Percentiles rank a stretch among this genome's conserved stretches.
Evolutionary conservation across 1,140 invertebrate genomes (phyloP).

Genomic region (Bombus breviceps): DNA sequence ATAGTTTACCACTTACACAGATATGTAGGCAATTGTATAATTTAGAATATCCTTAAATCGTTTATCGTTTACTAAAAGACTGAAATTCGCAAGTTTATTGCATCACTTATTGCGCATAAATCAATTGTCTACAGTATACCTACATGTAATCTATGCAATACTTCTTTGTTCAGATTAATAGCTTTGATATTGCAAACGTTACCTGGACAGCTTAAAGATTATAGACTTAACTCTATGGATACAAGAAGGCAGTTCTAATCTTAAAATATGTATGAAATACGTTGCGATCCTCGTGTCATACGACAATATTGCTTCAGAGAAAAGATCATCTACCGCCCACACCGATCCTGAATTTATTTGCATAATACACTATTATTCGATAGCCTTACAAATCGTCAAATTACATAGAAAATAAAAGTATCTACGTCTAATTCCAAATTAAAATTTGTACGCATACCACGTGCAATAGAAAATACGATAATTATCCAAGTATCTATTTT

Average conservation of each 20-base stretch:
- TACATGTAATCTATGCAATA: not conserved
- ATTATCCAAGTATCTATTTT: too few relatives aligned
- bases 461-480: too few relatives aligned
- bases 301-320: not conserved
- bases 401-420: not conserved
- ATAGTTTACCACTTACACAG: not conserved
- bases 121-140: not conserved
- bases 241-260: slow-evolving; percentile 4
- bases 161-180: not conserved
- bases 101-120: not conserved
- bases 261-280: not conserved
- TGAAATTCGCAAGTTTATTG: not conserved
- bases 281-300: too few relatives aligned
- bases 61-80: not conserved
- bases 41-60: not conserved
- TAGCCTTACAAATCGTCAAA: slow-evolving; percentile 9
- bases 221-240: not conserved
- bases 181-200: not conserved
- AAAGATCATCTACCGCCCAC: slow-evolving; percentile 25
- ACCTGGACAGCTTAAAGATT: not conserved
- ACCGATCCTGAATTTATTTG: slow-evolving; percentile 10
- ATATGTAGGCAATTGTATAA: not conserved
- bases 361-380: slow-evolving; percentile 10
- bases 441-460: too few relatives aligned
- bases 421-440: not conserved